Percentiles rank a stretch among this genome's conserved stretches.
phyloP scores from a whole-genome alignment of 2,888 invertebrate genomes.

The Automeris io region DNA sequence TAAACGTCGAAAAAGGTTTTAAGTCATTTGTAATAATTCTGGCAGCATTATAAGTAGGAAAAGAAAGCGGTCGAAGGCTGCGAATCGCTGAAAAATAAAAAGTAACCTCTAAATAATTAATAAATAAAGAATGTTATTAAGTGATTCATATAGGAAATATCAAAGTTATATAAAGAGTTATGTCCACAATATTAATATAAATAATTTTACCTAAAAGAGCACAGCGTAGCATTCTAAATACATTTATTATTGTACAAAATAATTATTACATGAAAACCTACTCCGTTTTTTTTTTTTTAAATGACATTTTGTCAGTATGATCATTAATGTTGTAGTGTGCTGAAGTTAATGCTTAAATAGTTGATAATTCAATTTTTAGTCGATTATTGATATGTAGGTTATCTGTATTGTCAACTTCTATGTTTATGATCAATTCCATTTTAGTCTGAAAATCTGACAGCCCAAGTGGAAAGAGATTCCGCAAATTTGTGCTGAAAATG shows the following conservation, averaged over 20 bases:
- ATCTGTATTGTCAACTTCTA: neutral
- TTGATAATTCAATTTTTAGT: too few species aligned
- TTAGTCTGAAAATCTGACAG: conserved; percentile 57
- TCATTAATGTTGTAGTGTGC: too few species aligned
- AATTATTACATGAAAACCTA: neutral
- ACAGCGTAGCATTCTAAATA: conserved; percentile 45
- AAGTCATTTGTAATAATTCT: conserved; percentile 36
- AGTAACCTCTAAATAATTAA: conserved; percentile 40
- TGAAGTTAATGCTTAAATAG: too few species aligned
- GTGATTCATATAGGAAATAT: too few species aligned
- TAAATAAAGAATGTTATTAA: too few species aligned
- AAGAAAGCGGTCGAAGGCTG: conserved; percentile 39
- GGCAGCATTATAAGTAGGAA: conserved; percentile 37
- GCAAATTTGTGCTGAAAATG: conserved; percentile 73
- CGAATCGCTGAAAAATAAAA: conserved; percentile 57
- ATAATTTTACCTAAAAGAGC: conserved; percentile 40
- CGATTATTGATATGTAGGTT: too few species aligned
- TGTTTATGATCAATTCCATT: conserved; percentile 10
- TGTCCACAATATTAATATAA: conserved; percentile 9
- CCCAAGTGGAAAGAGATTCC: conserved; percentile 52
- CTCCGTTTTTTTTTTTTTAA: neutral
- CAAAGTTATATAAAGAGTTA: conserved; percentile 19
- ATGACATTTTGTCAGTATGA: neutral
- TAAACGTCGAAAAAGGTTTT: conserved; percentile 32
- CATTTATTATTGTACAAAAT: neutral